Evolutionary conservation across 2,113 vertebrate species (phyloP), one percentile per base, ranked within the genome.

Genomic region (Hippopotamus amphibius): DNA sequence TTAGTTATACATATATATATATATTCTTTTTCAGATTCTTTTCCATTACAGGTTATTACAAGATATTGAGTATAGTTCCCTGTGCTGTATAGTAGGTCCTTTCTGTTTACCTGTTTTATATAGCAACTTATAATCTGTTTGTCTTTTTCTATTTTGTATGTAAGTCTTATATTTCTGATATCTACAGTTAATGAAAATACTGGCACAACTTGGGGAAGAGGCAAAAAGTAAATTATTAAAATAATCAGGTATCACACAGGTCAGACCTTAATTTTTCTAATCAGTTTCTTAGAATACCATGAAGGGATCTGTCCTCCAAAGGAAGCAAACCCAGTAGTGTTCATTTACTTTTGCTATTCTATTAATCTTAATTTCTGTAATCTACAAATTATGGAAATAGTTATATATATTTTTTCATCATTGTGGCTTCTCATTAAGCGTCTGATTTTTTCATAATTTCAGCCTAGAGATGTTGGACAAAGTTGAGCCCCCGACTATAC

Each of bases 401-500:
- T 77, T 92, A 59, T 74, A 22, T 79, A 30, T 61, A 5, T 93
- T 12, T 72, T 96, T 84, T 97, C 22, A 84, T 90, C 30, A 22
- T 84, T 81, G 11, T 77, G 33, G 6, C 72, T 96, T 86, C n/a
- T 97, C 74, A 85, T 80, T 83, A 80, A 10, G 80, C 17, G 81
- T 95, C 21, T 28, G 0, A 9, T 69, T 80, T 89, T 97, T 97
- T 77, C 33, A 28, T 97, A 85, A 21, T 96, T 97, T 97, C 83
- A 99, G 99, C 98, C 98, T 99, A 83, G 99, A 99, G 98, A 99
- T 99, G 99, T 98, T 99, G 98, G 99, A 99, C 98, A 99, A 99
- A 98, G 99, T 99, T 81, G 99, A 99, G 97, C 99, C 99, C 2
- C 99, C 99, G 41, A 99, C 99, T 37, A 99, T 99, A 97, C 99